phyloP scores from a whole-genome alignment of 2,113 vertebrate species.

The Pygoscelis antarcticus region DNA sequence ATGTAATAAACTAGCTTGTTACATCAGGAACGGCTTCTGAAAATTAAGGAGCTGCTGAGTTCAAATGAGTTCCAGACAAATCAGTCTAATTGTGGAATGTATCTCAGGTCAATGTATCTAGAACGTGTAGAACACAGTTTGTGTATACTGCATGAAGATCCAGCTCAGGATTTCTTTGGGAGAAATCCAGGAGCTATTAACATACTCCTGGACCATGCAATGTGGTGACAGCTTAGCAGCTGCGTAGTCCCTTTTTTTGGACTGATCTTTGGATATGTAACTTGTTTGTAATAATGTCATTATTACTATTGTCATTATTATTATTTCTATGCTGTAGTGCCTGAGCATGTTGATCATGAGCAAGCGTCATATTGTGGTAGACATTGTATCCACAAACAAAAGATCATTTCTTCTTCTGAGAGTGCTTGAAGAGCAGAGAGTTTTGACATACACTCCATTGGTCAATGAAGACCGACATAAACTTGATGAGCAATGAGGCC shows the following conservation, averaged over 20 bases:
- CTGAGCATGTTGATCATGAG: neutral
- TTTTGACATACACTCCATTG: neutral
- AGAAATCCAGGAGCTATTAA: neutral
- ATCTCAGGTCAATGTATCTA: neutral
- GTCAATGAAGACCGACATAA: neutral
- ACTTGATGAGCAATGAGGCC: neutral
- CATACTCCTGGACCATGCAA: neutral
- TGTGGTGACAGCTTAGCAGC: neutral
- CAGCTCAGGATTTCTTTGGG: neutral
- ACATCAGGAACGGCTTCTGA: neutral
- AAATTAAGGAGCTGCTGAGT: neutral
- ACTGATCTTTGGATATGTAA: neutral
- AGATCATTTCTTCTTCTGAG: neutral
- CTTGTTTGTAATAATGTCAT: neutral
- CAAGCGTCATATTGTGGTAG: neutral
- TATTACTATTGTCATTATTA: neutral
- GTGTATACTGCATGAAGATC: neutral
- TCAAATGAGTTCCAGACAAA: neutral
- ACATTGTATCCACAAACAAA: neutral
- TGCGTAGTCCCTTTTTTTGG: neutral
- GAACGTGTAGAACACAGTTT: neutral
- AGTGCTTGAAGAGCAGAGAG: neutral
- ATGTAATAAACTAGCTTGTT: neutral
- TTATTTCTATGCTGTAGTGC: neutral
- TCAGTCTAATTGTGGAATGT: neutral